Percentiles rank a stretch among this genome's conserved stretches.
Evolutionary conservation across 2,113 vertebrate genomes (phyloP).

Genomic region (Orthonyx spaldingii): DNA sequence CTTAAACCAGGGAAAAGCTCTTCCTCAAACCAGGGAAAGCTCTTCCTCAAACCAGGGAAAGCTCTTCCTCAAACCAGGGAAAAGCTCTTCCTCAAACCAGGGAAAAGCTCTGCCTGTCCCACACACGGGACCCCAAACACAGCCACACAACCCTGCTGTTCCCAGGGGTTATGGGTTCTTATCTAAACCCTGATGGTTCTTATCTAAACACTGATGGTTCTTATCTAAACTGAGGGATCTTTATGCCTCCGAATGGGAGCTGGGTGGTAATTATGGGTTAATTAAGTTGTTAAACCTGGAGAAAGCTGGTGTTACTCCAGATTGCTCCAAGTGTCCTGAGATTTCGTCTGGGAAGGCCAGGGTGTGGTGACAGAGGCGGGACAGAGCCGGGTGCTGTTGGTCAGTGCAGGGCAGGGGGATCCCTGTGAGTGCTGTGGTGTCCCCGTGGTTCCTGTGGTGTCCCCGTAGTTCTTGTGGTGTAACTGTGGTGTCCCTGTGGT

Average conservation of each 20-base stretch:
- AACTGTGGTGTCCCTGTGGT: not conserved
- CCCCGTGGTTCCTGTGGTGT: no score
- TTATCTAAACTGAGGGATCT: not conserved
- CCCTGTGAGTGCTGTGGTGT: not conserved
- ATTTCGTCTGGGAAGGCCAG: not conserved
- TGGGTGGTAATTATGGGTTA: not conserved
- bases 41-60: accelerated
- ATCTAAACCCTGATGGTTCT: not conserved
- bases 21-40: not conserved
- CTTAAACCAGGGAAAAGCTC: no score
- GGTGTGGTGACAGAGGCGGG: not conserved
- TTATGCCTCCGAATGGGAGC: not conserved
- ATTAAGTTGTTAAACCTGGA: not conserved
- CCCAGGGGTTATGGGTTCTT: not conserved
- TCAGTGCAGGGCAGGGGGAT: accelerated
- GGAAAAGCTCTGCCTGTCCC: not conserved
- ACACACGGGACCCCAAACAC: not conserved
- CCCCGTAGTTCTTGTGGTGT: no score
- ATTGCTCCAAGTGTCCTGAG: not conserved
- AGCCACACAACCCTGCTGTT: not conserved
- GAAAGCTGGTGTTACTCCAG: not conserved
- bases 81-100: accelerated
- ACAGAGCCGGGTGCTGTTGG: accelerated
- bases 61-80: accelerated
- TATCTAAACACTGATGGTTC: not conserved